Base-by-base conservation (phyloP, 1,140 invertebrate genomes). In the Caenorhabditis latens region DNA sequence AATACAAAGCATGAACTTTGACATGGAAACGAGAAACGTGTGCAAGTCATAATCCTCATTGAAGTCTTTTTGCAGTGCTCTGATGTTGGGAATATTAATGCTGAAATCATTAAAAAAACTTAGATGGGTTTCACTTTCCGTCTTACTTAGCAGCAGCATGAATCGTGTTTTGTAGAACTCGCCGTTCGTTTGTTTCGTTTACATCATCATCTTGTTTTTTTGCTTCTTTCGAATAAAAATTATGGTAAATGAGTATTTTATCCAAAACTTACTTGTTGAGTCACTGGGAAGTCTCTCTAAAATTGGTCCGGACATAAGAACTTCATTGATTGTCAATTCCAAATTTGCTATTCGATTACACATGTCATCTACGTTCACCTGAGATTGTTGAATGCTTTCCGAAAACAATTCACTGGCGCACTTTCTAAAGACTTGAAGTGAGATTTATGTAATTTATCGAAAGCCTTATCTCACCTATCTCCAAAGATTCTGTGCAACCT, bases 371-470 rank as follows among this genome's bases (percentile, higher is more conserved):
- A 50, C 46, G 7, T 43, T 50, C n/a, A 79, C 40, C 24, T 79
- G 71, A 6, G 71, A 43, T n/a, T 79, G 71, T 79, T 79, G 71
- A n/a, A 79, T 53, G 42, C 71, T 79, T 24, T 79, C 71, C 19
- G n/a, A 5, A 21, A 79, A 43, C 11, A 79, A 46, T 1, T 46
- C 4, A 50, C 46, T 7, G 6, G 71, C 71, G 21, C 6, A 13
- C 2, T 11, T 11, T 16, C 71, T 79, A n/a, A 16, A 71, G 46
- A 61, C 50, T 9, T n/a, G 19, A 61, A 5, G 4, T 7, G 14
- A 0, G 19, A n/a, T 58, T 58, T 19, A n/a, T n/a, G n/a, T n/a
- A n/a, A n/a, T 58, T 4, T 9, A 61, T n/a, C 21, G n/a, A 14
- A 0, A 53, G 16, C 11, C 5, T 53, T 53, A 53, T 4, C 42